These are phyloP conservation scores for Phengaris arion DNA, from an alignment of 2,888 invertebrate genomes.

Conservation along the genomic window DNA sequence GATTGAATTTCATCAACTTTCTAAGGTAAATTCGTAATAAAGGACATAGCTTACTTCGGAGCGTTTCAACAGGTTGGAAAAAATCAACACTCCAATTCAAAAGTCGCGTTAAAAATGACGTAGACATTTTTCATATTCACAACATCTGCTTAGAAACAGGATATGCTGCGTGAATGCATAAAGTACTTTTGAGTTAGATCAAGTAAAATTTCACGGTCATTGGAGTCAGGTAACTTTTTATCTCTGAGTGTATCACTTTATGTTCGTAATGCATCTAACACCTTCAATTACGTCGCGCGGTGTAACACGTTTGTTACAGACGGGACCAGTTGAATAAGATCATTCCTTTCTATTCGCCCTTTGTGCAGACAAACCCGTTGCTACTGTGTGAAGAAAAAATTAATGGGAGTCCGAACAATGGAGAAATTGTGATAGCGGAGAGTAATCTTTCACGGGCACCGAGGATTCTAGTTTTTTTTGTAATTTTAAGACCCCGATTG, in stretches of 20 bases:
- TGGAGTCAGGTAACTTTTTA: constrained; percentile 12
- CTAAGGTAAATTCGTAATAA: background rate
- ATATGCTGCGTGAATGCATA: background rate
- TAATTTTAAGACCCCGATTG: constrained; percentile 58
- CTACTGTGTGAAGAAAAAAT: constrained; percentile 60
- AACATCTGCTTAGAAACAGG: constrained; percentile 25
- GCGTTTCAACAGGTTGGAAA: background rate
- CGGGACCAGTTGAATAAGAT: constrained; percentile 60
- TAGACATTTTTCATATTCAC: background rate
- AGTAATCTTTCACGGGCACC: constrained; percentile 68
- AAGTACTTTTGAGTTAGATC: constrained; percentile 18
- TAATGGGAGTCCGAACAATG: constrained; percentile 74
- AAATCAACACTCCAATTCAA: background rate
- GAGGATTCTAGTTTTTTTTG: constrained; percentile 61
- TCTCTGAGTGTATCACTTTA: constrained; percentile 28
- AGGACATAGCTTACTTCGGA: background rate
- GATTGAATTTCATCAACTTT: background rate
- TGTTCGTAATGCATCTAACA: constrained; percentile 39
- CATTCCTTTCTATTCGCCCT: constrained; percentile 63
- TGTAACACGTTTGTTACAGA: constrained; percentile 49
- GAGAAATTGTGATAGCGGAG: constrained; percentile 78
- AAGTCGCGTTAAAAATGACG: constrained; percentile 11
- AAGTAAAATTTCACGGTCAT: constrained; percentile 26
- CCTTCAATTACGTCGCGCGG: constrained; percentile 49
- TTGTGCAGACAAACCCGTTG: constrained; percentile 73